Conservation (phyloP, 2,113 vertebrate genomes). For the Ovis aries region DNA sequence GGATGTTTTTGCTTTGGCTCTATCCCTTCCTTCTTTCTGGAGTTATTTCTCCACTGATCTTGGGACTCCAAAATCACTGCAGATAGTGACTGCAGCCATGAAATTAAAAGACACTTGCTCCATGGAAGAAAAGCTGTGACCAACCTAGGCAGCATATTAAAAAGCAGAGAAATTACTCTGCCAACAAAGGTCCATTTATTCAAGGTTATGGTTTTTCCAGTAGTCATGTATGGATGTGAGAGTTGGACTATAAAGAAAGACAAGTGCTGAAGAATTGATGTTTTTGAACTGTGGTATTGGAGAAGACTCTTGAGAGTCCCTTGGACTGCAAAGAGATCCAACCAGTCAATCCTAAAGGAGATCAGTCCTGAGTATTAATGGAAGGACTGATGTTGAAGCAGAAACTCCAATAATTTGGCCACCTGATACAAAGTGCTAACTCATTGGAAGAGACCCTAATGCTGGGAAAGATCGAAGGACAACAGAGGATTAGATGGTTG, state of each 20-base stretch:
- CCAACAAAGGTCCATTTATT: not conserved
- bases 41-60: no score
- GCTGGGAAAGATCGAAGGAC: not conserved
- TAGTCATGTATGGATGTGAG: not conserved
- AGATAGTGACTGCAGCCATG: not conserved
- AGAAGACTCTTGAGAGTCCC: not conserved
- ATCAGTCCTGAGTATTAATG: not conserved
- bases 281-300: not conserved
- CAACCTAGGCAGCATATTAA: not conserved
- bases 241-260: not conserved
- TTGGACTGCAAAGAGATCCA: not conserved
- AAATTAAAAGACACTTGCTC: not conserved
- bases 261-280: fast-evolving
- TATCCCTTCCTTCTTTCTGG: no score
- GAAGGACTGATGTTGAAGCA: not conserved
- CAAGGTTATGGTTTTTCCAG: not conserved
- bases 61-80: not conserved
- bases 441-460: not conserved
- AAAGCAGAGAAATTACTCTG: not conserved
- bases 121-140: not conserved
- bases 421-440: not conserved
- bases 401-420: not conserved
- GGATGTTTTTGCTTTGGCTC: no score
- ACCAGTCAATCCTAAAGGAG: not conserved
- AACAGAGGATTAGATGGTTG: not conserved